These are phyloP conservation scores for Megaceryle maxima DNA, from an alignment of 2,113 vertebrate species.

Conservation along the genomic window DNA sequence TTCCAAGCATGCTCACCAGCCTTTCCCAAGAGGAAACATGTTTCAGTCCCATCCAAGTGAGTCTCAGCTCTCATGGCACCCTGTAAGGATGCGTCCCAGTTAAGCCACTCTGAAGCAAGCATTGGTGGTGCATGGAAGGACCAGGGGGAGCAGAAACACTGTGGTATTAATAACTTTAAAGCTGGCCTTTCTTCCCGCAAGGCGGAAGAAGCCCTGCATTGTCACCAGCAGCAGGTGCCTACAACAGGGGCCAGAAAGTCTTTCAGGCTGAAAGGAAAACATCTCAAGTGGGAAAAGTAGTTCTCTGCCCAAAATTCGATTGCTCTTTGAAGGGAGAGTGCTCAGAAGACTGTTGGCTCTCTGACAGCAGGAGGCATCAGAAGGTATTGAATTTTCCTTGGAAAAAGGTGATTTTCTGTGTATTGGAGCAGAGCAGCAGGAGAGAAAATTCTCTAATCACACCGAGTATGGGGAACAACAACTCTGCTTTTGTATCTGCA, in stretches of 20 bases:
- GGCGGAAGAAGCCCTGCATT: not conserved
- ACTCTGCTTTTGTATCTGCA: not conserved
- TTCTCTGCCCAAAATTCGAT: conserved; percentile 11
- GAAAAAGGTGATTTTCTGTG: conserved; percentile 31
- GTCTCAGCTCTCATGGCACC: too few relatives aligned
- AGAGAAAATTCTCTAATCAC: conserved; percentile 22
- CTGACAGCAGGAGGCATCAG: conserved; percentile 43
- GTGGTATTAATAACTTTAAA: not conserved
- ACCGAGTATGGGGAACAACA: not conserved
- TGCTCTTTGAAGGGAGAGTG: conserved; percentile 48
- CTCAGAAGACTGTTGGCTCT: conserved; percentile 29
- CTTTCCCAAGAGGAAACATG: too few relatives aligned
- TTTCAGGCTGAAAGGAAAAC: not conserved
- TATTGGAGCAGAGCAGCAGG: not conserved
- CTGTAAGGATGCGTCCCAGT: too few relatives aligned
- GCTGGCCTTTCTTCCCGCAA: not conserved
- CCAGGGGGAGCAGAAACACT: too few relatives aligned
- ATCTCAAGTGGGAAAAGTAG: conserved; percentile 22
- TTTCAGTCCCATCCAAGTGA: too few relatives aligned
- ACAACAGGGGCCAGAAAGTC: conserved; percentile 40
- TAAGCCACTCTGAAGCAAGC: too few relatives aligned
- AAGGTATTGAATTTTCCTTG: conserved; percentile 46
- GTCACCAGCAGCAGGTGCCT: conserved; percentile 29
- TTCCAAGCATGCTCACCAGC: too few relatives aligned
- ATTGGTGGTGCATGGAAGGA: too few relatives aligned